Base-by-base conservation (phyloP, 2,888 invertebrate species). In the Horisme vitalbata region DNA sequence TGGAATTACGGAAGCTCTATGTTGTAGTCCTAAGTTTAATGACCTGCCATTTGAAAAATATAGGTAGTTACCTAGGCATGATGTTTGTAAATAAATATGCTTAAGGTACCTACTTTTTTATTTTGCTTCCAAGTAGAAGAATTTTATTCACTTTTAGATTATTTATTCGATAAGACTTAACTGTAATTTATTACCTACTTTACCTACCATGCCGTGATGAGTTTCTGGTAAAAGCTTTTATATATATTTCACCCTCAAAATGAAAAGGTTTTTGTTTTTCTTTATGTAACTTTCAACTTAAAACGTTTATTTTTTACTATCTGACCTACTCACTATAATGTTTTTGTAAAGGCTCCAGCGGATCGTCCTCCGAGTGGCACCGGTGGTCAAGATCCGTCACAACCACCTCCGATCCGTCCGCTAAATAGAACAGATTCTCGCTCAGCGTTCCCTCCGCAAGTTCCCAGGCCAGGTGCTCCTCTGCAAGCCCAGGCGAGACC, bases 401-500 rank as follows among this genome's bases (percentile, higher is more conserved):
- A 79, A 52, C 69, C 67, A 11, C 72, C 76, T 14, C 73, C 74
- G 26, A 71, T 81, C 39, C 86, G 87, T 43, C 81, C 83, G 24
- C 70, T 88, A 15, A 78, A 65, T 39, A 75, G 87, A 65, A 70
- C 64, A 43, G 89, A 88, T 56, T 88, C 89, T 11, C 75, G 88
- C 15, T 79, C 86, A 27, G 58, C 77, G n/a, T 73, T 89, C 32
- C 68, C 79, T 38, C 75, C 73, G 24, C 83, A 77, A 56, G 57
- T 68, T 3, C 67, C 64, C n/a, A 76, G 87, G 48, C 79, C 82
- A 24, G 73, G 59, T 33, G 72, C 63, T 15, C 70, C 74, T 32
- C 74, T 71, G 6, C 81, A 73, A 43, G 49, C 53, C 24, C 85
- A 79, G 57, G 66, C 66, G 24, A 69, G 87, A 51, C 88, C 88